Base-by-base conservation (phyloP, 2,797 vertebrate genomes). In the Ambastaia sidthimunki region DNA sequence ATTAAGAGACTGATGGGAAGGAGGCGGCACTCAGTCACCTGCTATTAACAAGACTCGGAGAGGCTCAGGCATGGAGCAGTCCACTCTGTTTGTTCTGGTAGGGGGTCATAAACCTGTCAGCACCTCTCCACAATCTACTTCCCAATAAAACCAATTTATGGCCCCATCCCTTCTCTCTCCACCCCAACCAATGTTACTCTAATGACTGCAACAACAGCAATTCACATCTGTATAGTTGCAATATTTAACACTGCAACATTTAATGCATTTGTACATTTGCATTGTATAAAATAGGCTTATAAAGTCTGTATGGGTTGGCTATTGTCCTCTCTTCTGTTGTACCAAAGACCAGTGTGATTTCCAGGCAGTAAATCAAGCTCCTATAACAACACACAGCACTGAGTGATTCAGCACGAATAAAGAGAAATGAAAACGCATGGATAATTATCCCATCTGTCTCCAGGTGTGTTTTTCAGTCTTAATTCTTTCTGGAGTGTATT, bases 71-170 rank as follows among this genome's bases (percentile, higher is more conserved):
- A 41, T 83, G 82, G 78, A 48, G 88, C 47, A 60, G 81, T 84
- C 82, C 86, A 81, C 80, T 89, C 87, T 89, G 90, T 93, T 91
- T 91, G 91, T 90, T 90, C 85, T 87, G 76, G 82, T 83, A 75
- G 7, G 85, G 72, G 85, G 90, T 87, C 82, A 87, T 92, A 90
- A 92, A 93, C 80, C 90, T 92, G 91, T 91, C 91, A 88, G 82
- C 81, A 86, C 86, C 89, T 87, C 89, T 89, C 88, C 86, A 80
- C 85, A 83, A 84, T 88, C 88, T 83, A 87, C 87, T 76, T 52
- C 80, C 85, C 48, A 89, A 90, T 91, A 90, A 93, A 91, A 87
- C 86, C 91, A 91, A 93, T 92, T 93, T 92, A 91, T 90, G 89
- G 86, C 76, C 80, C 68, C 85, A 84, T 82, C 77, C 73, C 85